Evolutionary conservation across 2,113 vertebrate species (phyloP), one percentile per base, ranked within the genome.

Genomic region (Chroicocephalus ridibundus): DNA sequence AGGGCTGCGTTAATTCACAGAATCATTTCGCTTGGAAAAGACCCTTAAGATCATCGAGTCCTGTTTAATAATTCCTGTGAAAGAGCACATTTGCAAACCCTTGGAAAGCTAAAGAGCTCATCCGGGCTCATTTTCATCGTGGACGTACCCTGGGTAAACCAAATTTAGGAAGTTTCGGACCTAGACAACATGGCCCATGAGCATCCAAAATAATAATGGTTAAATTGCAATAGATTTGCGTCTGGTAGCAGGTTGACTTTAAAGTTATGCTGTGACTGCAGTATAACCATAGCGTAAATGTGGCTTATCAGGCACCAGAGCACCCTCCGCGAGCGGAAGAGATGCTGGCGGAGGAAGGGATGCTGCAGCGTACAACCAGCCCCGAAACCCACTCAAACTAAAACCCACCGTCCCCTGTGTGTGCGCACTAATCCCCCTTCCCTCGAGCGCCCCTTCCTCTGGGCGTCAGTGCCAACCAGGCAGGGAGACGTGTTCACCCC

Each of bases 1-100:
- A 95, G 90, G 96, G 91, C 46, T 94, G 47, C 26, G 66, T 54
- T 84, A 88, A 92, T 90, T 75, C 36, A 27, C 40, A 44, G 57
- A 61, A 38, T 54, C 5, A 44, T 74, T 86, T 55, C 10, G 4
- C 42, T 38, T 88, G 86, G 79, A 92, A 85, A 57, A 75, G 38
- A 58, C 42, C n/a, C 34, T 71, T 31, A 61, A 75, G 42, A 49
- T 62, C 42, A 8, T 27, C 1, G 6, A 88, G 70, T 74, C n/a
- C 62, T 1, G 1, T 15, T 15, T n/a, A 75, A 42, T 70, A 70
- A 88, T 95, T 97, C 69, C 84, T 57, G 42, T 65, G 65, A 7
- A 79, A 93, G 13, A 61, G 42, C 42, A 26, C 54, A 36, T 51
- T 89, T 38, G 57, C 80, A 87, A 52, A 69, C 40, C 21, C 18